Base-by-base conservation (phyloP, 2,888 invertebrate genomes). In the Marasmarcha lunaedactyla region DNA sequence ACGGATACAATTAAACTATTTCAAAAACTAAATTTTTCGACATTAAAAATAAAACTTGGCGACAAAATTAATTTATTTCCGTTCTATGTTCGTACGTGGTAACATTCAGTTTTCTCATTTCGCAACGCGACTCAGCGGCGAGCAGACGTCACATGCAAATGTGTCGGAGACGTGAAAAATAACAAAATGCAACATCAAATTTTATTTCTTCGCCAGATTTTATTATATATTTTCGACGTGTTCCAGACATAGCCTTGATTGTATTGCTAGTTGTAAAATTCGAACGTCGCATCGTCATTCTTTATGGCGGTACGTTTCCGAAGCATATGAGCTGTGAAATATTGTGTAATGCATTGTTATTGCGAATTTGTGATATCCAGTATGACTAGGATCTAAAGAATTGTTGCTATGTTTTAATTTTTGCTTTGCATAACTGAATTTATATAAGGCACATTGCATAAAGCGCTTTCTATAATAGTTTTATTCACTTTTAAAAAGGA, bases 191-290 rank as follows among this genome's bases (percentile, higher is more conserved):
- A 55, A 61, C 63, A 59, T 59, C 52, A 57, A 61, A 62, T 63
- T 63, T 59, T 66, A 69, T 68, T 68, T 61, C 61, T 59, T 49
- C 56, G 42, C 52, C 51, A 56, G 57, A 63, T 71, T 71, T 67
- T 64, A 67, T 71, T 65, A 67, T 66, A 57, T 56, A 55, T 55
- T 59, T 49, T 54, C 61, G 63, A 65, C 63, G 54, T 70, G 68
- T 51, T 54, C 47, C 51, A 63, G 74, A 74, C 70, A 59, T 52
- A 46, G 44, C 49, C 48, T 50, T 68, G 66, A 68, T 71, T 70
- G 67, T 68, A 61, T 61, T 60, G 66, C 53, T 51, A 54, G 53
- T 54, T 53, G 59, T 66, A 61, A 63, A 63, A 62, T 55, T 46
- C 34, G 27, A 46, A 38, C 35, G 34, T 42, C 34, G 30, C 35